Evolutionary conservation across 2,888 invertebrate genomes (phyloP).

Genomic region (Bedellia somnulentella): DNA sequence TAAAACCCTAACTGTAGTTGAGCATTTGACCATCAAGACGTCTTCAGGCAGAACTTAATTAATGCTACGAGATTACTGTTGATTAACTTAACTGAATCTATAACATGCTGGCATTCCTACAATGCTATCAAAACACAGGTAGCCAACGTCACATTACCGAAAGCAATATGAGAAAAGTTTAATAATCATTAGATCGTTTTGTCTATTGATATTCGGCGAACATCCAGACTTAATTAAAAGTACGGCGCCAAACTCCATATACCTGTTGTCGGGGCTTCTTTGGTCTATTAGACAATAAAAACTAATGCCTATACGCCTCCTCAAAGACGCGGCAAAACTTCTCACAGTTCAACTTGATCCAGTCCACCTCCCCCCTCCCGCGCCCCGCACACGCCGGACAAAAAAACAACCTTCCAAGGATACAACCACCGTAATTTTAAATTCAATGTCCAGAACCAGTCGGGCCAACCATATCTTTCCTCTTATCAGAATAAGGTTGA

Average conservation of each 20-base stretch:
- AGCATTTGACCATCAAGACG: too few species aligned
- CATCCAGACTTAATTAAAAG: constrained; percentile 46
- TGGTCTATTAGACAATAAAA: constrained; percentile 57
- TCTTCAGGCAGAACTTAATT: too few species aligned
- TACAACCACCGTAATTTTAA: constrained; percentile 52
- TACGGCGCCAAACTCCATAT: constrained; percentile 47
- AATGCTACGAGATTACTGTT: too few species aligned
- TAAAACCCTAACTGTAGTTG: too few species aligned
- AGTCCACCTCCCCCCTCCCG: constrained; percentile 16
- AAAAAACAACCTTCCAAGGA: constrained; percentile 58
- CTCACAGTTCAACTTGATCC: constrained; percentile 50
- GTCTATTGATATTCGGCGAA: constrained; percentile 28
- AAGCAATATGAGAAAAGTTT: constrained; percentile 1
- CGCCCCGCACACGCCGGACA: constrained; percentile 20
- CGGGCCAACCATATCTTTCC: constrained; percentile 19
- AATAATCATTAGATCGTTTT: constrained; percentile 22
- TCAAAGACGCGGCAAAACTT: constrained; percentile 36
- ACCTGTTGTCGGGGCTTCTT: constrained; percentile 53
- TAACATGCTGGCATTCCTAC: too few species aligned
- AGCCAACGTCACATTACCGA: too few species aligned
- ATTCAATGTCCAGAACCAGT: constrained; percentile 23
- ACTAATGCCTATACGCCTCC: constrained; percentile 45
- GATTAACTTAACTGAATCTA: too few species aligned
- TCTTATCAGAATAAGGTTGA: constrained; percentile 15
- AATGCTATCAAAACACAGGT: too few species aligned